Evolutionary conservation across 2,797 vertebrate species (phyloP).

Genomic region (Thripadectes ignobilis): DNA sequence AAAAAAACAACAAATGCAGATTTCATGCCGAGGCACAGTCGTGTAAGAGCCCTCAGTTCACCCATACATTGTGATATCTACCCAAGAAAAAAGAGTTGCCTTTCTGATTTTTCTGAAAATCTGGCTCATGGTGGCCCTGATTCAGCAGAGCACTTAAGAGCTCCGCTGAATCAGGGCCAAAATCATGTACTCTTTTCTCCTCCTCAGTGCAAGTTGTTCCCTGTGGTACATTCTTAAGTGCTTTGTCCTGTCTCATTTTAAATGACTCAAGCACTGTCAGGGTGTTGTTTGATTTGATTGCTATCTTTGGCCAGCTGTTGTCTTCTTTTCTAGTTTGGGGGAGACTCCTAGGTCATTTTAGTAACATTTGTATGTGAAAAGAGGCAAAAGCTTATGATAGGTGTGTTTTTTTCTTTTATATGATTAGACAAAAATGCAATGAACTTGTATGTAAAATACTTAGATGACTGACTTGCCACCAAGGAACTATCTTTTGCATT

Average conservation of each 20-base stretch:
- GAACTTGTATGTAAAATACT: not conserved
- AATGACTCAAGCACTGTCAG: constrained; percentile 65
- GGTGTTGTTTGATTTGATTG: constrained; percentile 73
- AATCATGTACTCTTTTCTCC: constrained; percentile 52
- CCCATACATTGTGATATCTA: accelerated
- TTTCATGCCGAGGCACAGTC: not conserved
- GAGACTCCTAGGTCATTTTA: constrained; percentile 22
- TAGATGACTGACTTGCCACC: not conserved
- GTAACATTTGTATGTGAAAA: not conserved
- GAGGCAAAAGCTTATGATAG: not conserved
- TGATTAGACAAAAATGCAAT: not conserved
- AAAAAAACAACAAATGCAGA: not conserved
- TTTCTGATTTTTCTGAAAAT: constrained; percentile 40
- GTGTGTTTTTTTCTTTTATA: not conserved
- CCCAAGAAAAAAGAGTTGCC: not conserved
- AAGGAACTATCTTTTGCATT: not conserved
- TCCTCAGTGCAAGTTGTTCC: constrained; percentile 67
- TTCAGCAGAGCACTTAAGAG: constrained; percentile 65
- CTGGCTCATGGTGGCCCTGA: constrained; percentile 36
- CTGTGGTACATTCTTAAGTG: constrained; percentile 68
- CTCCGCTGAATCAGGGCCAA: constrained; percentile 57
- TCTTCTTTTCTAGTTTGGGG: constrained; percentile 25
- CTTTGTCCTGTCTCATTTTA: constrained; percentile 70
- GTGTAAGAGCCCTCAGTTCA: not conserved
- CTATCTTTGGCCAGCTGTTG: constrained; percentile 60